These are phyloP conservation scores for Emys orbicularis DNA, from an alignment of 2,797 vertebrate genomes.

Conservation along the genomic window DNA sequence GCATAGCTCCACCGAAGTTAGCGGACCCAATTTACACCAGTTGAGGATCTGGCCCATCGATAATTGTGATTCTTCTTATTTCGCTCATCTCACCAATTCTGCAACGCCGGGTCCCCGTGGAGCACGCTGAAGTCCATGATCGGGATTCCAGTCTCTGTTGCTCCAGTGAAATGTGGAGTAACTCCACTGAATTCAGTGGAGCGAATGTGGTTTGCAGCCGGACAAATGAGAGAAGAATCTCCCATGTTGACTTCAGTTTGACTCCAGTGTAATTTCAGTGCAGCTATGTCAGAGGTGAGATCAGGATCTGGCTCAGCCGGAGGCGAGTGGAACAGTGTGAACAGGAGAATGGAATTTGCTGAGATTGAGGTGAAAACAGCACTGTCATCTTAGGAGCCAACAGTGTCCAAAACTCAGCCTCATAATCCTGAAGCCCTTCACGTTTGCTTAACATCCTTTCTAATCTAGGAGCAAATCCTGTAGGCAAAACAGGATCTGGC, in stretches of 20 bases:
- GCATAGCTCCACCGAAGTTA: background rate
- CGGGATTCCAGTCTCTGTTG: background rate
- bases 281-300: background rate
- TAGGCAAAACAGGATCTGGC: background rate
- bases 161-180: background rate
- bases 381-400: accelerated
- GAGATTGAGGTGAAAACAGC: accelerated
- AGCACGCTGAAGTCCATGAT: background rate
- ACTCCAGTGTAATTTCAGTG: background rate
- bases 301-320: background rate
- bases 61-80: background rate
- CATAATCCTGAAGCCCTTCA: background rate
- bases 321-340: background rate
- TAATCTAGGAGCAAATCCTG: background rate
- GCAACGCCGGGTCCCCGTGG: accelerated
- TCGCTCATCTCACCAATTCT: background rate
- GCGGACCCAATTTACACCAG: background rate
- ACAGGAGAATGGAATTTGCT: background rate
- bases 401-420: background rate
- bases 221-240: background rate
- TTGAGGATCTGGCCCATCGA: background rate
- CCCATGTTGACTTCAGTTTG: background rate
- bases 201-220: background rate
- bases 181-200: background rate
- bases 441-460: background rate